Base-by-base conservation (phyloP, 2,797 vertebrate species). In the Smutsia gigantea region DNA sequence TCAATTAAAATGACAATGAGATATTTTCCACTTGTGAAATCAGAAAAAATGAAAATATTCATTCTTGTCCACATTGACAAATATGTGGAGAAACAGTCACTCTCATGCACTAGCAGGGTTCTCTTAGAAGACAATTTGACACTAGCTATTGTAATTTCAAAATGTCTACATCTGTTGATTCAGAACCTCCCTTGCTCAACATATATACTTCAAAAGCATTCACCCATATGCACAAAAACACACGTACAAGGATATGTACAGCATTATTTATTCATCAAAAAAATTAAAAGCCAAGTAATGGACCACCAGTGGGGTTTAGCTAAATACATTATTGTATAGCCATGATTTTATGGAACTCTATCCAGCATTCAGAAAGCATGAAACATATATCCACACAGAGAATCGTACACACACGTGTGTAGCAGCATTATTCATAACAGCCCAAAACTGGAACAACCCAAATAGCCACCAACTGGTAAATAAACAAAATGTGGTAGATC, bases 131-230 rank as follows among this genome's bases (percentile, higher is more conserved):
- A 69, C 17, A 29, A 69, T 68, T 71, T 71, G 37, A 94, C 25
- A 34, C 31, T 27, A 94, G 68, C 89, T 93, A 64, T 37, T 64
- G n/a, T 83, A 82, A 86, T 86, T 71, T 85, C 66, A 81, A 77
- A 46, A 88, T 29, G 53, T 88, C 96, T 84, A 31, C 11, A 64
- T 87, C 29, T 93, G 12, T 55, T 87, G 66, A 90, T 61, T 78
- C 81, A 78, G 88, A 83, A 88, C n/a, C 31, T 78, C 46, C 34
- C 51, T 71, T 84, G 85, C 83, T 57, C 95, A 93, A 78, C 37
- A 69, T 37, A 69, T 57, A 51, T 37, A 27, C 61, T 89, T 95
- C 46, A 46, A 68, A 93, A 87, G 68, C 18, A 93, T 57, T n/a
- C 25, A 81, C 18, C 39, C 63, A 75, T 55, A 46, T 4, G 7